phyloP scores from a whole-genome alignment of 1,140 invertebrate species.

The Trypoxylus dichotomus region DNA sequence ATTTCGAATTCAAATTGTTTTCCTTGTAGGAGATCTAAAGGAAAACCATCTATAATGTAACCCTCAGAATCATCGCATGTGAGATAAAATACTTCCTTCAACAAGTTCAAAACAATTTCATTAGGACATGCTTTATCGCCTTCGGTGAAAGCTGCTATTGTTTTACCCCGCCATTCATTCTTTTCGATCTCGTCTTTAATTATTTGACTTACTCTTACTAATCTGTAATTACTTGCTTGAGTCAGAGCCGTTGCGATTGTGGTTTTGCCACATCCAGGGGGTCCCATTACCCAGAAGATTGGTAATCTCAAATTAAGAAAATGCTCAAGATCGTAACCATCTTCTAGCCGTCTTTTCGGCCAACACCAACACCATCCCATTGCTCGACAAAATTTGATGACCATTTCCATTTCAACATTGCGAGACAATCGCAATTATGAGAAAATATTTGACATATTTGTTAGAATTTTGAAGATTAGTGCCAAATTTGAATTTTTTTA shows the following conservation, averaged over 20 bases:
- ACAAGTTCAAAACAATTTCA: constrained; percentile 36
- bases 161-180: constrained; percentile 29
- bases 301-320: constrained; percentile 31
- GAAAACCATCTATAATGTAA: constrained; percentile 38
- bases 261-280: constrained; percentile 33
- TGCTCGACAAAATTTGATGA: constrained; percentile 14
- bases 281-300: constrained; percentile 41
- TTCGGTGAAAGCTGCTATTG: constrained; percentile 32
- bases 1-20: constrained; percentile 39
- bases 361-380: constrained; percentile 31
- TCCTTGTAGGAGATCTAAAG: constrained; percentile 34
- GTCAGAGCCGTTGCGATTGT: constrained; percentile 35
- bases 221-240: constrained; percentile 34
- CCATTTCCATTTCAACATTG: not conserved
- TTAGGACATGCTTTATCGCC: constrained; percentile 20
- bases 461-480: no score
- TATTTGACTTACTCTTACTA: constrained; percentile 32
- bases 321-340: constrained; percentile 27
- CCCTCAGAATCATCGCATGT: constrained; percentile 35
- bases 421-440: not conserved
- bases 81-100: constrained; percentile 36
- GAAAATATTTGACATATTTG: not conserved
- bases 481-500: no score
- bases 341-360: constrained; percentile 14
- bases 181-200: constrained; percentile 35